phyloP scores from a whole-genome alignment of 1,140 invertebrate genomes.

The Drosophila azteca region DNA sequence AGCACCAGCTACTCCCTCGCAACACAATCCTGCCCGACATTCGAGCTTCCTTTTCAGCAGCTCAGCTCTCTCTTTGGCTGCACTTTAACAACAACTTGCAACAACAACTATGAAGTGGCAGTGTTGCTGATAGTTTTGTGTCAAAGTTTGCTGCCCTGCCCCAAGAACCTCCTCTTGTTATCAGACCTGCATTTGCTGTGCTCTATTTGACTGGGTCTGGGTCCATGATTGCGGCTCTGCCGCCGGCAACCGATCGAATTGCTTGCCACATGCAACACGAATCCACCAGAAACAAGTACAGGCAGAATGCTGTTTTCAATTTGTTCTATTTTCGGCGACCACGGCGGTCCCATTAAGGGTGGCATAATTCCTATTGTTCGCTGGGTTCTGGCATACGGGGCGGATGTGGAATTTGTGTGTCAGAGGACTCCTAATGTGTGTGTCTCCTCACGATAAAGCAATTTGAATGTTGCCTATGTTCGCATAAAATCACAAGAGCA shows the following conservation, averaged over 20 bases:
- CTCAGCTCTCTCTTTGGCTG: slow-evolving; percentile 20
- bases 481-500: slow-evolving; percentile 43
- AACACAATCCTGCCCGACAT: slow-evolving; percentile 34
- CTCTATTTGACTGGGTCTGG: slow-evolving; percentile 55
- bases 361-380: slow-evolving; percentile 44
- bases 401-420: slow-evolving; percentile 44
- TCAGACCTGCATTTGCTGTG: slow-evolving; percentile 59
- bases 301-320: slow-evolving; percentile 34
- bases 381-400: slow-evolving; percentile 43
- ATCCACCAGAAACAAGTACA: slow-evolving; percentile 1
- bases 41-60: slow-evolving; percentile 36
- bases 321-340: slow-evolving; percentile 16
- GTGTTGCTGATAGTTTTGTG: slow-evolving; percentile 60
- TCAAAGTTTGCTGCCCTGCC: slow-evolving; percentile 50
- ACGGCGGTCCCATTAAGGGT: slow-evolving; percentile 20
- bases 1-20: slow-evolving; percentile 32
- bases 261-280: slow-evolving; percentile 62
- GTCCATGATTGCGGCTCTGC: slow-evolving; percentile 58
- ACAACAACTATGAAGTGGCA: slow-evolving; percentile 28
- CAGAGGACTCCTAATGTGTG: background rate
- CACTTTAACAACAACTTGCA: slow-evolving; percentile 21
- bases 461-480: slow-evolving; percentile 24
- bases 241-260: slow-evolving; percentile 65
- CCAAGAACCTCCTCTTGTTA: slow-evolving; percentile 46
- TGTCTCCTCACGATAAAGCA: slow-evolving; percentile 27